phyloP scores from a whole-genome alignment of 2,797 vertebrate species.

The Euthynnus affinis region DNA sequence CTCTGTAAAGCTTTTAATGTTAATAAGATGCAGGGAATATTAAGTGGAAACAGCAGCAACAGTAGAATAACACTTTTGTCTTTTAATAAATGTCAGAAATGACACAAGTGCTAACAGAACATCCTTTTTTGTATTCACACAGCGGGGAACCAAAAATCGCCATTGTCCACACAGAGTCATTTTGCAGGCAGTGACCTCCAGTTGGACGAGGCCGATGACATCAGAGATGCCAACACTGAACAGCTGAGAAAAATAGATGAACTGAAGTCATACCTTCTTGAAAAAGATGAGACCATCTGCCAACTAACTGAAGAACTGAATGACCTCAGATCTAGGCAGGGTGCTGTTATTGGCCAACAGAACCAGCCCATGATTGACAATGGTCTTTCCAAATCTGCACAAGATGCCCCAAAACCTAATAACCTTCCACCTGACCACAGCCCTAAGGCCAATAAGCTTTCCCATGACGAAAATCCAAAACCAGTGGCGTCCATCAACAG shows the following conservation, averaged over 20 bases:
- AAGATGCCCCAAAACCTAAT: rapidly evolving
- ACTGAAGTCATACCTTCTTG: rapidly evolving
- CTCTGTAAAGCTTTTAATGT: too few relatives aligned
- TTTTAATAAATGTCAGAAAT: neutral
- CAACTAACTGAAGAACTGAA: neutral
- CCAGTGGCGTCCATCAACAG: neutral
- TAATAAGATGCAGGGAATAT: too few relatives aligned
- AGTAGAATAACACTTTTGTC: too few relatives aligned
- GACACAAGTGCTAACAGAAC: neutral
- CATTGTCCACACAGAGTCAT: too few relatives aligned
- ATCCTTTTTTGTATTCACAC: constrained; percentile 1
- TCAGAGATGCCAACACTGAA: rapidly evolving
- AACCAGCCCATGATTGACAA: neutral
- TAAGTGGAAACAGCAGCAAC: too few relatives aligned
- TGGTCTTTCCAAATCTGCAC: neutral
- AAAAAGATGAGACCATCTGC: rapidly evolving
- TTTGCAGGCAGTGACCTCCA: rapidly evolving
- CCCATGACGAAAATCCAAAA: neutral
- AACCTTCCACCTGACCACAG: too few relatives aligned
- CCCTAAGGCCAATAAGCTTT: neutral
- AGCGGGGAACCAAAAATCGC: rapidly evolving
- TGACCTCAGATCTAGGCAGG: neutral
- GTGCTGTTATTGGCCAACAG: rapidly evolving
- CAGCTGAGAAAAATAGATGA: too few relatives aligned
- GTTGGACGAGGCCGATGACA: rapidly evolving